phyloP scores from a whole-genome alignment of 1,140 invertebrate genomes.

The Drosophila lacertosa region DNA sequence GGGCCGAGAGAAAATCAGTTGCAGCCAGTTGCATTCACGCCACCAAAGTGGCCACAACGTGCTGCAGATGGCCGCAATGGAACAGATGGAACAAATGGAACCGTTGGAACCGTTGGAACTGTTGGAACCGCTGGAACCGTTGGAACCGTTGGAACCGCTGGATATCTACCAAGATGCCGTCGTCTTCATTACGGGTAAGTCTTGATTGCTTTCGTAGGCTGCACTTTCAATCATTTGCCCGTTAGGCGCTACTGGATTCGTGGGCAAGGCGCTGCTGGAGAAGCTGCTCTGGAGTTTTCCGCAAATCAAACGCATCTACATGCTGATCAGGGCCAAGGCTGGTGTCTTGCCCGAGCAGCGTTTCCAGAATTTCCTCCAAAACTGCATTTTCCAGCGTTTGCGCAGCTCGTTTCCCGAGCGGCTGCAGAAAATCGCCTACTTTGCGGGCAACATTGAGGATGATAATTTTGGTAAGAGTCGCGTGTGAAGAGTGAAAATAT shows the following conservation, averaged over 20 bases:
- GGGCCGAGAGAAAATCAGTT: conserved; percentile 40
- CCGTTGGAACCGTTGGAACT: too few relatives aligned
- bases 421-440: conserved; percentile 79
- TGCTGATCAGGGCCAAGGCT: conserved; percentile 88
- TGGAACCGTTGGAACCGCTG: too few relatives aligned
- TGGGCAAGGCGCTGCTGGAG: conserved; percentile 89
- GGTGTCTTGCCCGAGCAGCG: conserved; percentile 63
- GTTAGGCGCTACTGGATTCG: conserved; percentile 84
- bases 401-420: conserved; percentile 68
- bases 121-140: too few relatives aligned
- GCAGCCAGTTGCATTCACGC: conserved; percentile 54
- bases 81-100: too few relatives aligned
- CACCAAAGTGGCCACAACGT: conserved; percentile 52
- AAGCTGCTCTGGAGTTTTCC: conserved; percentile 90
- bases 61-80: conserved; percentile 24
- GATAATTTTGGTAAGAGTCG: conserved; percentile 70
- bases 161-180: conserved; percentile 70
- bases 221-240: not conserved
- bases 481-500: conserved; percentile 25
- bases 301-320: conserved; percentile 87
- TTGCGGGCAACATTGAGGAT: conserved; percentile 83
- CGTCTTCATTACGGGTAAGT: conserved; percentile 80
- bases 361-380: conserved; percentile 68
- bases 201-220: not conserved
- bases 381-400: conserved; percentile 76